Evolutionary conservation across 2,113 vertebrate species (phyloP).

Genomic region (Amphilophus citrinellus): DNA sequence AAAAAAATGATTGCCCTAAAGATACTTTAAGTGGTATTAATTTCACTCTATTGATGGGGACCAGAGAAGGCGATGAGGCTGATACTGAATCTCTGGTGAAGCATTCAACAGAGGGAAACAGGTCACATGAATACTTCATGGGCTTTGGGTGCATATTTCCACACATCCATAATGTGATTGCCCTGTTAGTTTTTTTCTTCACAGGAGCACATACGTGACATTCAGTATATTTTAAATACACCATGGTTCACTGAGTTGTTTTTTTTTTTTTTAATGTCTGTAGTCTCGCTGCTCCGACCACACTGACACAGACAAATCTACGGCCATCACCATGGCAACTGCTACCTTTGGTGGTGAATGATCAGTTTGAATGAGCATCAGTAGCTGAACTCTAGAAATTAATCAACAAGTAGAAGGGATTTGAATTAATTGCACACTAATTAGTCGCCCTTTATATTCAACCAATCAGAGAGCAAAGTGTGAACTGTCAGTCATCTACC

Average conservation of each 20-base stretch:
- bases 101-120: conserved; percentile 67
- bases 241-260: neutral
- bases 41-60: conserved; percentile 73
- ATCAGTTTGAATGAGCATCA: conserved; percentile 35
- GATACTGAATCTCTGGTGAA: conserved; percentile 67
- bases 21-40: conserved; percentile 74
- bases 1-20: conserved; percentile 72
- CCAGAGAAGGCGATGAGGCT: conserved; percentile 49
- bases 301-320: conserved; percentile 17
- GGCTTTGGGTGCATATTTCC: conserved; percentile 53
- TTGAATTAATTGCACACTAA: conserved; percentile 54
- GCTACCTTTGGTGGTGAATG: neutral
- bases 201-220: rapidly evolving
- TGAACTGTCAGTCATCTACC: conserved; percentile 21
- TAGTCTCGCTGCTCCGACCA: neutral
- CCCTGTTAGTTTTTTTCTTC: conserved; percentile 10
- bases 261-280: neutral
- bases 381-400: conserved; percentile 15
- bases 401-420: conserved; percentile 36
- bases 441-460: conserved; percentile 12
- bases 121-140: conserved; percentile 67
- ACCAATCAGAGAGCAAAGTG: conserved; percentile 15
- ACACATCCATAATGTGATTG: conserved; percentile 62
- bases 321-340: conserved; percentile 49
- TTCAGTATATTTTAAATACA: neutral